Percentiles rank a stretch among this genome's conserved stretches.
Evolutionary conservation across 2,888 invertebrate species (phyloP).

Genomic region (Helicoverpa assulta): DNA sequence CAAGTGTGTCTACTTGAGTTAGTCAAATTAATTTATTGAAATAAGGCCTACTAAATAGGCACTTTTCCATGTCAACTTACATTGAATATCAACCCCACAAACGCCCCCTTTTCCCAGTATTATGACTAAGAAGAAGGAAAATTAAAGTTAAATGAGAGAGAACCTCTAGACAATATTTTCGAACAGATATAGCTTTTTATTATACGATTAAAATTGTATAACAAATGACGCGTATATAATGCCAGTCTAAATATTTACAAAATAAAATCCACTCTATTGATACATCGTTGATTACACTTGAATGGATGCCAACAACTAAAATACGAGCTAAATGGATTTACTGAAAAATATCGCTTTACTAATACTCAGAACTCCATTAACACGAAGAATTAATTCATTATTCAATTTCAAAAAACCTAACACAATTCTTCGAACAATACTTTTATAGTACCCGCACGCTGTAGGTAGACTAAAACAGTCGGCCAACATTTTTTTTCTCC

Average conservation of each 20-base stretch:
- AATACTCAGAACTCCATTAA: conserved; percentile 3
- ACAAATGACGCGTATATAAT: background rate
- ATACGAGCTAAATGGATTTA: background rate
- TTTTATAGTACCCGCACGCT: too few species aligned
- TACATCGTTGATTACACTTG: background rate
- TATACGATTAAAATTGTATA: background rate
- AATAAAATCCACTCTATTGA: background rate
- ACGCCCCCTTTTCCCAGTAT: too few species aligned
- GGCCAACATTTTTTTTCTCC: too few species aligned
- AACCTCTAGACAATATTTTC: too few species aligned
- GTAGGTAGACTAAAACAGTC: too few species aligned
- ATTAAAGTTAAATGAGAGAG: too few species aligned
- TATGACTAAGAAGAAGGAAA: too few species aligned
- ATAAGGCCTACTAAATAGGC: too few species aligned
- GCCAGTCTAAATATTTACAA: conserved; percentile 10
- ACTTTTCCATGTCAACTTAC: too few species aligned
- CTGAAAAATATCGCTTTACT: background rate
- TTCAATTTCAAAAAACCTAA: conserved; percentile 13
- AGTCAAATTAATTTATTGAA: too few species aligned
- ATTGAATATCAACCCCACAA: too few species aligned
- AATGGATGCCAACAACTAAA: background rate
- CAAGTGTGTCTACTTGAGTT: too few species aligned
- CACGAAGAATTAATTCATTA: conserved; percentile 12
- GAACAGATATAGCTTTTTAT: background rate
- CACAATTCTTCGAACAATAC: conserved; percentile 14